Conservation (phyloP, 1,140 invertebrate genomes). For the Drosophila carrolli region DNA sequence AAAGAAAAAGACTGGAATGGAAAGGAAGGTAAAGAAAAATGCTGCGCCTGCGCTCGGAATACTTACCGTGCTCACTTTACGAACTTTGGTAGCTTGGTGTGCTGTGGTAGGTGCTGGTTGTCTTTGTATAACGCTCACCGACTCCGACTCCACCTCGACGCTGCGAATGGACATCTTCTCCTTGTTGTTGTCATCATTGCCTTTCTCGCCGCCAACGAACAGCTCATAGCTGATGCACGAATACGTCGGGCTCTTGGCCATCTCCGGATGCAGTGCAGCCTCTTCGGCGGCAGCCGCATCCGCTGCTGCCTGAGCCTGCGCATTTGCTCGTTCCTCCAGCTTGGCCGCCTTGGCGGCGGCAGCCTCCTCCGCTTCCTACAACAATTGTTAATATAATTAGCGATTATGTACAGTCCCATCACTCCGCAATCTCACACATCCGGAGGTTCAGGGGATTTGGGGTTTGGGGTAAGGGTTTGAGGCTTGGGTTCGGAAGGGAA, state of each 20-base stretch:
- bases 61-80: slow-evolving; percentile 97
- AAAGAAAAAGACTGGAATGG: slow-evolving; percentile 43
- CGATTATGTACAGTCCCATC: slow-evolving; percentile 5
- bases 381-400: slow-evolving; percentile 48
- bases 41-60: slow-evolving; percentile 84
- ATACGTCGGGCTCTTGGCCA: slow-evolving; percentile 94
- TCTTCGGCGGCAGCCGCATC: slow-evolving; percentile 87
- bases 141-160: slow-evolving; percentile 93
- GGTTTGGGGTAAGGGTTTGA: neutral
- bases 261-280: slow-evolving; percentile 87
- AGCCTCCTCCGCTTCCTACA: slow-evolving; percentile 92
- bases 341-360: slow-evolving; percentile 90
- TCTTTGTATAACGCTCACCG: slow-evolving; percentile 93
- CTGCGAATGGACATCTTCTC: slow-evolving; percentile 96
- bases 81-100: slow-evolving; percentile 87
- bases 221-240: slow-evolving; percentile 96
- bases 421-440: slow-evolving; percentile 20
- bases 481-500: neutral
- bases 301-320: slow-evolving; percentile 87
- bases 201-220: slow-evolving; percentile 94
- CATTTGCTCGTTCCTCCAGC: slow-evolving; percentile 89
- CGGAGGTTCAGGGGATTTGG: neutral
- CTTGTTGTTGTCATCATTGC: slow-evolving; percentile 94
- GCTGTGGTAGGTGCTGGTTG: slow-evolving; percentile 87
- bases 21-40: slow-evolving; percentile 61